A percentile compares a stretch with the other conserved stretches of the same genome.
These are phyloP conservation scores for Hirtodrosophila alboralis DNA, from an alignment of 2,888 invertebrate genomes.

Conservation along the genomic window DNA sequence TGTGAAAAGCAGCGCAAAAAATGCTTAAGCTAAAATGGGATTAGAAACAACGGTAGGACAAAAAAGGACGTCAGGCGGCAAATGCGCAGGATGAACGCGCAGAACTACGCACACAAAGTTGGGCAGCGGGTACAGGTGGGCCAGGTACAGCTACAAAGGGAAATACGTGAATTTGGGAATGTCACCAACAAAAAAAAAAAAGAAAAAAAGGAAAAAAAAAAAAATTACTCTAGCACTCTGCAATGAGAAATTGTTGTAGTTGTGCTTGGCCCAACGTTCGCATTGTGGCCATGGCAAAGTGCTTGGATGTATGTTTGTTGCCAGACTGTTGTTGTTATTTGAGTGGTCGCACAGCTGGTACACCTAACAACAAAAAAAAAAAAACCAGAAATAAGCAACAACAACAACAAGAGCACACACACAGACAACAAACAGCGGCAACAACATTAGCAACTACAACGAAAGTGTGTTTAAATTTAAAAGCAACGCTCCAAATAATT, in stretches of 20 bases:
- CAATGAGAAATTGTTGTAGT: slow-evolving; percentile 27
- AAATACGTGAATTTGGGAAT: too few relatives aligned
- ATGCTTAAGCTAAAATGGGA: slow-evolving; percentile 76
- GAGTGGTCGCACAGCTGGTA: slow-evolving; percentile 73
- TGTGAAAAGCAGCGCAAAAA: slow-evolving; percentile 71
- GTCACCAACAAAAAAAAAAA: too few relatives aligned
- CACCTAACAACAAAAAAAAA: slow-evolving; percentile 15
- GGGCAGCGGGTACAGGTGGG: neutral
- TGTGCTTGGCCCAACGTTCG: slow-evolving; percentile 21
- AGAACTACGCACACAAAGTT: slow-evolving; percentile 18
- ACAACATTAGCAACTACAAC: neutral
- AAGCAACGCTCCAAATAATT: slow-evolving; percentile 18
- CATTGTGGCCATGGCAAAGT: slow-evolving; percentile 40
- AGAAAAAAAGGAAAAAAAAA: too few relatives aligned
- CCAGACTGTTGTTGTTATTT: slow-evolving; percentile 51
- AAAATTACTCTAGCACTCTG: slow-evolving; percentile 3
- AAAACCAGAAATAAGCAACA: slow-evolving; percentile 1
- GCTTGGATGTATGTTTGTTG: slow-evolving; percentile 36
- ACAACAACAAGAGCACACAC: slow-evolving; percentile 1
- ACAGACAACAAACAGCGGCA: slow-evolving; percentile 11
- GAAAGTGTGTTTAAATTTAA: slow-evolving; percentile 26
- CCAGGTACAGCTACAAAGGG: neutral
- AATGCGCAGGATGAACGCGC: slow-evolving; percentile 34
- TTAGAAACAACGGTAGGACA: slow-evolving; percentile 63
- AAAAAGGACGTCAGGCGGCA: slow-evolving; percentile 23